Evolutionary conservation across 2,888 invertebrate genomes (phyloP).

Genomic region (Mythimna impura): DNA sequence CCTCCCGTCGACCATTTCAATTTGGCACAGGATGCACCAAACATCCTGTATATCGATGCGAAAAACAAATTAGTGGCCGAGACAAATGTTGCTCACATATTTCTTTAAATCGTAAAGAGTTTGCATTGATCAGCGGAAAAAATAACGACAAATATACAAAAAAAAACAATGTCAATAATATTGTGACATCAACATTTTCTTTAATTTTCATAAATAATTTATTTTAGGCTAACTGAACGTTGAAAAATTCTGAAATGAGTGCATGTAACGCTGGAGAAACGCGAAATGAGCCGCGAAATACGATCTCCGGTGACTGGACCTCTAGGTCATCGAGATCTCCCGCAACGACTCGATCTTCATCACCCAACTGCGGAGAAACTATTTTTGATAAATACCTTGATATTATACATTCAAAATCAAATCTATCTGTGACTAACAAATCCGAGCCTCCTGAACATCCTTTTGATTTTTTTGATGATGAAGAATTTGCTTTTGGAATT

Average conservation of each 20-base stretch:
- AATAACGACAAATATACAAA: neutral
- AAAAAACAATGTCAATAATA: slow-evolving; percentile 35
- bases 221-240: slow-evolving; percentile 47
- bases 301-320: slow-evolving; percentile 52
- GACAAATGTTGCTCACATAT: too few relatives aligned
- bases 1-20: too few relatives aligned
- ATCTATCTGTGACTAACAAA: slow-evolving; percentile 74
- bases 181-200: slow-evolving; percentile 44
- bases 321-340: slow-evolving; percentile 58
- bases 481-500: slow-evolving; percentile 86
- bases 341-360: slow-evolving; percentile 74
- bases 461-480: slow-evolving; percentile 86
- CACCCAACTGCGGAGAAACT: slow-evolving; percentile 72
- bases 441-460: slow-evolving; percentile 79
- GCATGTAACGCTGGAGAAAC: slow-evolving; percentile 58
- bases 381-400: slow-evolving; percentile 82
- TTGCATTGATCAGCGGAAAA: neutral
- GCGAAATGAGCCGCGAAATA: slow-evolving; percentile 37
- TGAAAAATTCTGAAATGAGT: slow-evolving; percentile 73
- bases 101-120: slow-evolving; percentile 7
- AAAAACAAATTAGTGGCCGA: too few relatives aligned
- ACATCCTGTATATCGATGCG: too few relatives aligned
- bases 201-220: slow-evolving; percentile 27
- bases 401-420: slow-evolving; percentile 80
- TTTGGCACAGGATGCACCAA: too few relatives aligned